Base-by-base conservation (phyloP, 2,797 vertebrate species). In the Trematomus bernacchii region DNA sequence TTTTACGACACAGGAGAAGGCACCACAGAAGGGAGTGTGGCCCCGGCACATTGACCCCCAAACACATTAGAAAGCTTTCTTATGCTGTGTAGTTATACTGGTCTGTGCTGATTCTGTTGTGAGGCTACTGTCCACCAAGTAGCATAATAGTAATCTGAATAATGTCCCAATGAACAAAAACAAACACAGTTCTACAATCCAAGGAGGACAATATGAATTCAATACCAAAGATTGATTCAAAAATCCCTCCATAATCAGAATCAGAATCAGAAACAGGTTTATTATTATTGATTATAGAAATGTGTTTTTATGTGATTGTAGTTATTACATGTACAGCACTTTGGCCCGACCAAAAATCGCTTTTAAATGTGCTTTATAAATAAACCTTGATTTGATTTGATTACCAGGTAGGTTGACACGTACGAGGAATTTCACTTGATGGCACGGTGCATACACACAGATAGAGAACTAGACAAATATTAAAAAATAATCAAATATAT, bases 1-100 rank as follows among this genome's bases (percentile, higher is more conserved):
- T 87, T 92, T 93, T 92, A 93, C 85, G 87, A 93, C 87, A 85
- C 74, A 53, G 82, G 82, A 89, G 87, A 87, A 78, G 77, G 83
- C 69, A 85, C 82, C 84, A 72, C 71, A 80, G 85, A 70, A 76
- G 79, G 81, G 79, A 87, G 82, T 57, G 77, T 65, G 87, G 84
- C 76, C 84, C 81, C 77, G 42, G 70, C 77, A 86, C 78, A 75
- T 66, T 91, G 87, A 92, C 89, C 87, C 79, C 79, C 71, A 66
- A 79, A 64, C 60, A 50, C 80, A 79, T 85, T 82, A 90, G 74
- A 89, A 85, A 61, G 65, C 77, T 74, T 72, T 77, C 54, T 74
- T 57, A 40, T 44, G 60, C n/a, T 40, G 23, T 53, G 53, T 27
- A 76, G 61, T 63, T 66, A 46, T 27, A 42, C 40, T 54, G 57